Percentiles rank a stretch among this genome's conserved stretches.
Evolutionary conservation across 2,113 vertebrate genomes (phyloP).

Genomic region (Polyodon spathula): DNA sequence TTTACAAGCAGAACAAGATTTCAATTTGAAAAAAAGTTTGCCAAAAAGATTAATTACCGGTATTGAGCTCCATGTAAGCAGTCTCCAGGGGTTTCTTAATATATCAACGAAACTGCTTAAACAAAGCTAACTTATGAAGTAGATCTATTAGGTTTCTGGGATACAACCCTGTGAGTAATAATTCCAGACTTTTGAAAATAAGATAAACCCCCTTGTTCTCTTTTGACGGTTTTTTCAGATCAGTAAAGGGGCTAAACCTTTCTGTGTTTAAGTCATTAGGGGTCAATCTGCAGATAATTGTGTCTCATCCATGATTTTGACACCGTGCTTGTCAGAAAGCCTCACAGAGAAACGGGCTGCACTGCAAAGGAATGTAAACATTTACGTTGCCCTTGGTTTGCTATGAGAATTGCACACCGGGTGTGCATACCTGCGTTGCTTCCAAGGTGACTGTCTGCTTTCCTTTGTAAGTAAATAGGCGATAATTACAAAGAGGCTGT

Average conservation of each 20-base stretch:
- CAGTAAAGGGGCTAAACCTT: conserved; percentile 4
- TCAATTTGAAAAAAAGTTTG: no score
- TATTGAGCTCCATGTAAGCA: no score
- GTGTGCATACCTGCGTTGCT: conserved; percentile 43
- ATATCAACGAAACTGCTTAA: no score
- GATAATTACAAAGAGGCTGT: conserved; percentile 38
- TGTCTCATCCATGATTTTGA: not conserved
- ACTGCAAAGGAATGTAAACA: conserved; percentile 46
- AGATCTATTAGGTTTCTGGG: no score
- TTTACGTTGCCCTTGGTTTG: conserved; percentile 41
- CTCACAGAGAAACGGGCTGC: conserved; percentile 24
- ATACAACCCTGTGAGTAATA: no score
- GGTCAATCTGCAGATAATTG: not conserved
- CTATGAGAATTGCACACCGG: conserved; percentile 45
- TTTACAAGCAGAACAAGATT: no score
- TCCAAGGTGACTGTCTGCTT: conserved; percentile 52
- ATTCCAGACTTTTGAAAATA: no score
- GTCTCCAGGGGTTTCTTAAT: no score
- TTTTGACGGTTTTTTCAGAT: not conserved
- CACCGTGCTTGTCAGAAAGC: conserved; percentile 1
- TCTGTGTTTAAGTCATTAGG: not conserved
- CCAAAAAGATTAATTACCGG: no score
- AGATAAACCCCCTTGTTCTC: no score
- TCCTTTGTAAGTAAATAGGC: conserved; percentile 37
- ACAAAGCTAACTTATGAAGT: no score